phyloP scores from a whole-genome alignment of 2,797 vertebrate species.

The Spea hammondii region DNA sequence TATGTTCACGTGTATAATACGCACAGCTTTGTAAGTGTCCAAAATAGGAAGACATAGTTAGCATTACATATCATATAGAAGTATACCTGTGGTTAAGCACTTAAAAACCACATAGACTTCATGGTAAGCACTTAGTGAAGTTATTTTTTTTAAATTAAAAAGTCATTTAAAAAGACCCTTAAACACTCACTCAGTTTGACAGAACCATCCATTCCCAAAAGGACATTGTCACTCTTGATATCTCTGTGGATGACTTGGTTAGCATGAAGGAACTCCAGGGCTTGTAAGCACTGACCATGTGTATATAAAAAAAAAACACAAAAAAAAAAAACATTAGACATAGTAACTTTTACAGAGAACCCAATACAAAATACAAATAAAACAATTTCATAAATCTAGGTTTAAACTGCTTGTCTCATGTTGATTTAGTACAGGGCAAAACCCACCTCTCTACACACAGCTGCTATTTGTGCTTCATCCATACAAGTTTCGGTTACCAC shows the following conservation, averaged over 20 bases:
- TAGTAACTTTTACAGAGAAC: too few relatives aligned
- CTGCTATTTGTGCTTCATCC: slow-evolving; percentile 97
- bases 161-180: background rate
- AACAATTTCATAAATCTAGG: too few relatives aligned
- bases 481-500: slow-evolving; percentile 98
- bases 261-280: slow-evolving; percentile 91
- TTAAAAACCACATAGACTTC: too few relatives aligned
- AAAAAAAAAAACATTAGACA: background rate
- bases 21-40: too few relatives aligned
- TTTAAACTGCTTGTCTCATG: too few relatives aligned
- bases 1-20: too few relatives aligned
- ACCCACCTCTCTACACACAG: slow-evolving; percentile 92
- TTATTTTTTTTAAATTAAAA: background rate
- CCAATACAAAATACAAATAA: too few relatives aligned
- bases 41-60: too few relatives aligned
- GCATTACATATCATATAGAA: too few relatives aligned
- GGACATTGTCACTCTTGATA: slow-evolving; percentile 97
- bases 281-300: slow-evolving; percentile 88
- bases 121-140: too few relatives aligned
- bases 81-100: too few relatives aligned
- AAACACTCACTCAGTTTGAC: slow-evolving; percentile 92
- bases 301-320: background rate
- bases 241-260: slow-evolving; percentile 99
- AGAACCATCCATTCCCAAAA: slow-evolving; percentile 96
- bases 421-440: background rate